Percentiles rank a stretch among this genome's conserved stretches.
These are phyloP conservation scores for Syndactyla subalaris DNA, from an alignment of 2,797 vertebrate genomes.

Conservation along the genomic window DNA sequence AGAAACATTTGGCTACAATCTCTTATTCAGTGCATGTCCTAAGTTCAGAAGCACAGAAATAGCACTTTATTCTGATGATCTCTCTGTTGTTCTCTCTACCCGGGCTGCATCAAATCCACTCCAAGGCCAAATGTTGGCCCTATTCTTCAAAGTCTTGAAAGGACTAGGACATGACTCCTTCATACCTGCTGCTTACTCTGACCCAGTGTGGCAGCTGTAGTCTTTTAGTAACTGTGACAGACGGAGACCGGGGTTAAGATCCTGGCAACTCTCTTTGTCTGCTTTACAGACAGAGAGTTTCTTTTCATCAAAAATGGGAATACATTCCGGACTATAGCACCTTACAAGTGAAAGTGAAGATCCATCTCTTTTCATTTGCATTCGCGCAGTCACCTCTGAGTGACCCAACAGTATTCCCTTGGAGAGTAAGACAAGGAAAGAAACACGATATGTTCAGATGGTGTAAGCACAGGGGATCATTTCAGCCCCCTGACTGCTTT, in stretches of 20 bases:
- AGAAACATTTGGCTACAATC: background rate
- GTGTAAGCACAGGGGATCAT: background rate
- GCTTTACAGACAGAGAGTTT: background rate
- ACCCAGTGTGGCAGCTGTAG: background rate
- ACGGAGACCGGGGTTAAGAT: background rate
- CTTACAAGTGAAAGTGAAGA: background rate
- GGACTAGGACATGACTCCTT: background rate
- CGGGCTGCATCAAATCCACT: background rate
- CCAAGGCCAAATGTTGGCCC: background rate
- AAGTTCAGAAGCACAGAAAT: background rate
- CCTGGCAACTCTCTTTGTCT: background rate
- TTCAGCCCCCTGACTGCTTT: background rate
- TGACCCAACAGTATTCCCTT: background rate
- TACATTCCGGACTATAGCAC: background rate
- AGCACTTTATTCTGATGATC: background rate
- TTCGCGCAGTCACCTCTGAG: background rate
- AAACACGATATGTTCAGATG: background rate
- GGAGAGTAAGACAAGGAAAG: background rate
- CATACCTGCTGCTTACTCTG: conserved; percentile 12
- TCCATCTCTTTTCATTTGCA: background rate
- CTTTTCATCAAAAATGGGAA: background rate
- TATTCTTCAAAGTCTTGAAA: background rate
- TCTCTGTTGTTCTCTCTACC: background rate
- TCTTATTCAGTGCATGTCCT: background rate
- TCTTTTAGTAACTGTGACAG: background rate